These are phyloP conservation scores for Dioctria rufipes DNA, from an alignment of 2,888 invertebrate species.

Conservation along the genomic window DNA sequence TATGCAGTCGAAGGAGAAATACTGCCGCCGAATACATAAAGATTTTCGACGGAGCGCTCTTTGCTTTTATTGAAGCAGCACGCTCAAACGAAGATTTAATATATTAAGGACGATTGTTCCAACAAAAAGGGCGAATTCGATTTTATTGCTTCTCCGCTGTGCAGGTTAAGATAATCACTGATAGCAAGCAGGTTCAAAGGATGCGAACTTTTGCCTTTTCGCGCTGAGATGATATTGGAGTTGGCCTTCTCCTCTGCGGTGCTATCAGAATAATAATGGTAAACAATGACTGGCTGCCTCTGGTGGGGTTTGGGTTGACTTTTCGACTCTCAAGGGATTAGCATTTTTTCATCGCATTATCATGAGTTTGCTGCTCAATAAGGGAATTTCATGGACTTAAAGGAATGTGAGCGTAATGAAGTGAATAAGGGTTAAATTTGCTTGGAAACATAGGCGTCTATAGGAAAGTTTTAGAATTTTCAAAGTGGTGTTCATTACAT, in stretches of 20 bases:
- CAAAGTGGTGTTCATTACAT: neutral
- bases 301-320: neutral
- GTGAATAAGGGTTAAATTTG: neutral
- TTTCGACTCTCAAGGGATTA: neutral
- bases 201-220: constrained; percentile 27
- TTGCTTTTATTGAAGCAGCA: constrained; percentile 61
- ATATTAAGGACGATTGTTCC: constrained; percentile 61
- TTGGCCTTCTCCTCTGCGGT: neutral
- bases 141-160: constrained; percentile 62
- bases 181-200: constrained; percentile 53
- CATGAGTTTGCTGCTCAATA: constrained; percentile 22
- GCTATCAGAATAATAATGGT: constrained; percentile 47
- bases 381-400: neutral
- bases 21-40: neutral
- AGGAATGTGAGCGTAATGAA: constrained; percentile 13
- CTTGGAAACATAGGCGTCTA: neutral
- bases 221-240: neutral
- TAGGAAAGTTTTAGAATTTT: neutral
- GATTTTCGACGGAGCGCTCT: constrained; percentile 13
- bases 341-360: constrained; percentile 40
- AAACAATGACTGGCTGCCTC: constrained; percentile 14
- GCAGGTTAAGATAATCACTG: constrained; percentile 57
- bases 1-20: constrained; percentile 50
- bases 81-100: constrained; percentile 63
- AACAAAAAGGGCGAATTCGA: constrained; percentile 63